A percentile compares a stretch with the other conserved stretches of the same genome.
These are phyloP conservation scores for Ceratothoa steindachneri DNA, from an alignment of 2,888 invertebrate genomes.

Conservation along the genomic window DNA sequence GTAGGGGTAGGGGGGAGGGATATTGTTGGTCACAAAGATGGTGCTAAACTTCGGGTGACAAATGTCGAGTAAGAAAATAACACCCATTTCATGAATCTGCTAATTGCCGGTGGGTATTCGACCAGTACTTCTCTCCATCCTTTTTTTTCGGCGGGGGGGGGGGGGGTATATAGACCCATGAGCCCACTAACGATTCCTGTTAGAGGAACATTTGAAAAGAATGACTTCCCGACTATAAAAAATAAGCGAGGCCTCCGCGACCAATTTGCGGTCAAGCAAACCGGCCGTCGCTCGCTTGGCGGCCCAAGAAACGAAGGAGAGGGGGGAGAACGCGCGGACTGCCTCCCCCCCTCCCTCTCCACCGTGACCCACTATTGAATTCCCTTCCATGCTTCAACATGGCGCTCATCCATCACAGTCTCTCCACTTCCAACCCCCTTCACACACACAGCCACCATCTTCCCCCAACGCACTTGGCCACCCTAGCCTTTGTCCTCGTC, in stretches of 20 bases:
- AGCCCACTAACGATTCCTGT: too few species aligned
- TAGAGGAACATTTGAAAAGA: too few species aligned
- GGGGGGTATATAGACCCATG: too few species aligned
- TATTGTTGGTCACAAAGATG: background rate
- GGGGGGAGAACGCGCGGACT: too few species aligned
- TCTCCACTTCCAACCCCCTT: slow-evolving; percentile 16
- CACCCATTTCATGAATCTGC: too few species aligned
- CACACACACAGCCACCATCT: slow-evolving; percentile 15
- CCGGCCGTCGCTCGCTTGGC: background rate
- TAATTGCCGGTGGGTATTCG: too few species aligned
- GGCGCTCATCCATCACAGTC: slow-evolving; percentile 24
- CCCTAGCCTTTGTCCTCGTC: slow-evolving; percentile 27
- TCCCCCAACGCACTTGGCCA: slow-evolving; percentile 29
- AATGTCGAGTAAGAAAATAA: too few species aligned
- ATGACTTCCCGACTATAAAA: too few species aligned
- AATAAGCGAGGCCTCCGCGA: too few species aligned
- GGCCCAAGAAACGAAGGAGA: background rate
- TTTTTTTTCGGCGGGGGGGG: too few species aligned
- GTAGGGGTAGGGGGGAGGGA: slow-evolving; percentile 27
- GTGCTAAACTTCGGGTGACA: background rate
- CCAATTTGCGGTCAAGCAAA: background rate
- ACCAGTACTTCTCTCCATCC: too few species aligned
- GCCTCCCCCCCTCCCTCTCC: slow-evolving; percentile 11
- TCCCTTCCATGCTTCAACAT: slow-evolving; percentile 12
- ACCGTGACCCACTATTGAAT: slow-evolving; percentile 24